Percentiles rank a stretch among this genome's conserved stretches.
Conservation (phyloP, 2,113 vertebrate species). For the Podilymbus podiceps region DNA sequence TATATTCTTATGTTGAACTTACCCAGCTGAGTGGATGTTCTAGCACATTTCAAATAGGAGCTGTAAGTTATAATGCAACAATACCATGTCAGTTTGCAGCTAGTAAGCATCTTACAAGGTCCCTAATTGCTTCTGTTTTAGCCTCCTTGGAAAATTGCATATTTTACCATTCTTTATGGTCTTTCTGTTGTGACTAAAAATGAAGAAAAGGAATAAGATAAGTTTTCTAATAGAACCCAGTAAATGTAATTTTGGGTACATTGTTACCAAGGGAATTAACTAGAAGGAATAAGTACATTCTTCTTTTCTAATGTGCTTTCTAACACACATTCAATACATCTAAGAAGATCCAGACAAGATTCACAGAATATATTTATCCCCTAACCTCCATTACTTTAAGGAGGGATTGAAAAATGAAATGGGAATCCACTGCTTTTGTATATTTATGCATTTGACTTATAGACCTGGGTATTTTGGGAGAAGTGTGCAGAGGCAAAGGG, state of each 20-base stretch:
- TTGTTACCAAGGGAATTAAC: neutral
- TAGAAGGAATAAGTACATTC: neutral
- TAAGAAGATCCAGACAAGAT: neutral
- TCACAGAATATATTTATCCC: neutral
- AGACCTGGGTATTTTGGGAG: neutral
- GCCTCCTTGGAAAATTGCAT: neutral
- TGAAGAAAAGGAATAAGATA: neutral
- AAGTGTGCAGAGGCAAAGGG: accelerated
- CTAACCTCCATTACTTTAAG: neutral
- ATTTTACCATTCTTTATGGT: neutral
- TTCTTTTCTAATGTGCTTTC: neutral
- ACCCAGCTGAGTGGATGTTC: neutral
- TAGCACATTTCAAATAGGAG: neutral
- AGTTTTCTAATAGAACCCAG: neutral
- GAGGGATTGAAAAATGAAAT: neutral
- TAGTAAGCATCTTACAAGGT: neutral
- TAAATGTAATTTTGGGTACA: neutral
- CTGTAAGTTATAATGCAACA: neutral
- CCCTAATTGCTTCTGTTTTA: neutral
- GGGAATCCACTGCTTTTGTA: neutral
- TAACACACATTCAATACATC: neutral
- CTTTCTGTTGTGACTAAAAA: neutral
- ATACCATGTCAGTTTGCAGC: neutral
- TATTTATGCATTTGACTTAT: neutral
- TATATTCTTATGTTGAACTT: neutral